These are phyloP conservation scores for Germaria angustata DNA, from an alignment of 2,888 invertebrate genomes.

Conservation along the genomic window DNA sequence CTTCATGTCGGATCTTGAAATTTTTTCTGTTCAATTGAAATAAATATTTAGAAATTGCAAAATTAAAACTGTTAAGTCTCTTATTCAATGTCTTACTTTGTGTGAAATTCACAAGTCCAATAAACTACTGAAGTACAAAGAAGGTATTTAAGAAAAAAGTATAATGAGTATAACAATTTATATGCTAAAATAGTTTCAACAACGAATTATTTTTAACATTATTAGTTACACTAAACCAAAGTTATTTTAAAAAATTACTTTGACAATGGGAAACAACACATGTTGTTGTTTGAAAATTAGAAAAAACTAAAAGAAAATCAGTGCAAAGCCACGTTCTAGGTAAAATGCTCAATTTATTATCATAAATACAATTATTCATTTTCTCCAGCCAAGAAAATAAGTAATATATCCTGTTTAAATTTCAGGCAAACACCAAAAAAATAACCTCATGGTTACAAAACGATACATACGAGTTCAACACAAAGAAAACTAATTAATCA, in stretches of 20 bases:
- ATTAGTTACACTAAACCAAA: conserved; percentile 8
- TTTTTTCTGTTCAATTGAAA: too few relatives aligned
- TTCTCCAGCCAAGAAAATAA: background rate
- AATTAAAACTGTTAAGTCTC: too few relatives aligned
- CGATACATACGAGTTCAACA: conserved; percentile 1
- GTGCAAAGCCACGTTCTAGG: conserved; percentile 61
- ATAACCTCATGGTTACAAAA: conserved; percentile 2
- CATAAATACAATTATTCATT: background rate
- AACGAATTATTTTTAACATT: background rate
- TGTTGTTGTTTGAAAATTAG: conserved; percentile 25
- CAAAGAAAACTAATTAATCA: conserved; percentile 60
- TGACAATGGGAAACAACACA: conserved; percentile 11
- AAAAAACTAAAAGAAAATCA: conserved; percentile 33
- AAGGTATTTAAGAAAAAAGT: too few relatives aligned
- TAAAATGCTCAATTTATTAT: conserved; percentile 56
- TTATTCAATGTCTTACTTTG: too few relatives aligned
- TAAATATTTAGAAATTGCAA: too few relatives aligned
- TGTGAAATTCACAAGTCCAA: too few relatives aligned
- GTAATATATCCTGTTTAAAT: conserved; percentile 20
- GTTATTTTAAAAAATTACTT: background rate
- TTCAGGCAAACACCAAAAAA: background rate
- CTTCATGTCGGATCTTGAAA: too few relatives aligned
- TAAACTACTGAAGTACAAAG: too few relatives aligned
- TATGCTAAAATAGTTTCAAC: too few relatives aligned
- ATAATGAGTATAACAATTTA: too few relatives aligned